Evolutionary conservation across 2,797 vertebrate species (phyloP).

Genomic region (Lepus townsendii): DNA sequence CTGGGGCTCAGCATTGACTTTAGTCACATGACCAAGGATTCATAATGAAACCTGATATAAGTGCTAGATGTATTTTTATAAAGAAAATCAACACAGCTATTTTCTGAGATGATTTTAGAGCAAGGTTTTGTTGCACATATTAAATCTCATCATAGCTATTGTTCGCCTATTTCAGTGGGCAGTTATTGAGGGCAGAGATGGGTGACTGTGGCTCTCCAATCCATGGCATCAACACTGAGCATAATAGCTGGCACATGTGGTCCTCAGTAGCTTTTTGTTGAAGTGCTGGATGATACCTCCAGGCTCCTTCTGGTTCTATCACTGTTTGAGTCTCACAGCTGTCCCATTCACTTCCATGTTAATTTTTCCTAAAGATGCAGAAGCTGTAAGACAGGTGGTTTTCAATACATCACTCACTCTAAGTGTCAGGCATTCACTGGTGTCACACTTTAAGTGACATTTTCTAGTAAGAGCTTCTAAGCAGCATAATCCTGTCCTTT

Average conservation of each 20-base stretch:
- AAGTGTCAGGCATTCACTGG: slow-evolving; percentile 24
- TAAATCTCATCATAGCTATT: not conserved
- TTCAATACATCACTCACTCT: slow-evolving; percentile 71
- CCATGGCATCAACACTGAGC: not conserved
- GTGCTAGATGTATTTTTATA: not conserved
- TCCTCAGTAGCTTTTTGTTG: not conserved
- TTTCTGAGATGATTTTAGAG: not conserved
- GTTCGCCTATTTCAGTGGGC: not conserved
- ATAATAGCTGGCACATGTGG: not conserved
- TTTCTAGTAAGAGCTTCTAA: slow-evolving; percentile 60
- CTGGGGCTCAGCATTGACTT: not conserved
- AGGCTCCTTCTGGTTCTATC: not conserved
- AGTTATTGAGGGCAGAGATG: not conserved
- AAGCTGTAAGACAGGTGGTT: slow-evolving; percentile 37
- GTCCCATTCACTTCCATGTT: slow-evolving; percentile 25
- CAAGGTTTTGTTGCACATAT: not conserved
- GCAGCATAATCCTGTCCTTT: not conserved
- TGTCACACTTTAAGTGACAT: slow-evolving; percentile 63
- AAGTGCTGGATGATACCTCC: not conserved
- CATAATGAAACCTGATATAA: not conserved
- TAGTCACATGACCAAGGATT: not conserved
- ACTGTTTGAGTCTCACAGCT: not conserved
- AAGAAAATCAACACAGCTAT: not conserved
- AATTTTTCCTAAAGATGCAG: slow-evolving; percentile 54
- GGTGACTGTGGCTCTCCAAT: not conserved